Evolutionary conservation across 2,797 vertebrate genomes (phyloP).

Genomic region (Poeciliopsis gracilis): DNA sequence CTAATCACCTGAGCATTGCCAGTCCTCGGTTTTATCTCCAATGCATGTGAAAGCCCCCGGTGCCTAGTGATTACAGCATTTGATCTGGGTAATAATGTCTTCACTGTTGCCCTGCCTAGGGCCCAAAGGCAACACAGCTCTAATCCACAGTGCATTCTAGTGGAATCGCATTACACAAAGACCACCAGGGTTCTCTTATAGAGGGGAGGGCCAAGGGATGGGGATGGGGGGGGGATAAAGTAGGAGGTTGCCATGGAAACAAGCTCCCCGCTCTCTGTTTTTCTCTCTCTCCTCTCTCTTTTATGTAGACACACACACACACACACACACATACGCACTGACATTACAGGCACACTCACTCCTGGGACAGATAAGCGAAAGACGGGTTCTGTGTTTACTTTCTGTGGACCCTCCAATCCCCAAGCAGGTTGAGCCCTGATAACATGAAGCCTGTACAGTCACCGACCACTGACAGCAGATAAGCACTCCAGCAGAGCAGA

Average conservation of each 20-base stretch:
- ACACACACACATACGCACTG: slow-evolving; percentile 1
- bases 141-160: slow-evolving; percentile 86
- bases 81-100: slow-evolving; percentile 88
- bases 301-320: slow-evolving; percentile 25
- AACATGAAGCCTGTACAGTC: slow-evolving; percentile 74
- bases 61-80: slow-evolving; percentile 85
- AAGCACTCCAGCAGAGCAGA: slow-evolving; percentile 74
- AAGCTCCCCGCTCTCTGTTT: slow-evolving; percentile 51
- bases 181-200: slow-evolving; percentile 81
- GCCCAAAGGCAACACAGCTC: slow-evolving; percentile 76
- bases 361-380: slow-evolving; percentile 80
- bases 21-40: slow-evolving; percentile 80
- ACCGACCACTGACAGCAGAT: slow-evolving; percentile 77
- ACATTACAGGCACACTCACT: slow-evolving; percentile 29
- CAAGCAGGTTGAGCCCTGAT: slow-evolving; percentile 79
- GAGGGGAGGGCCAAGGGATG: slow-evolving; percentile 58
- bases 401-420: slow-evolving; percentile 78
- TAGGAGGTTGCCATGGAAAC: slow-evolving; percentile 83
- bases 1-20: slow-evolving; percentile 85
- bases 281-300: slow-evolving; percentile 37
- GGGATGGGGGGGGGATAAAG: slow-evolving; percentile 53
- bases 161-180: slow-evolving; percentile 86
- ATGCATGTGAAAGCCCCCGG: slow-evolving; percentile 82
- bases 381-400: slow-evolving; percentile 83
- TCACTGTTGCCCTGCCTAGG: slow-evolving; percentile 81